Evolutionary conservation across 2,888 invertebrate genomes (phyloP).

Genomic region (Eueremaeus valkanovi): DNA sequence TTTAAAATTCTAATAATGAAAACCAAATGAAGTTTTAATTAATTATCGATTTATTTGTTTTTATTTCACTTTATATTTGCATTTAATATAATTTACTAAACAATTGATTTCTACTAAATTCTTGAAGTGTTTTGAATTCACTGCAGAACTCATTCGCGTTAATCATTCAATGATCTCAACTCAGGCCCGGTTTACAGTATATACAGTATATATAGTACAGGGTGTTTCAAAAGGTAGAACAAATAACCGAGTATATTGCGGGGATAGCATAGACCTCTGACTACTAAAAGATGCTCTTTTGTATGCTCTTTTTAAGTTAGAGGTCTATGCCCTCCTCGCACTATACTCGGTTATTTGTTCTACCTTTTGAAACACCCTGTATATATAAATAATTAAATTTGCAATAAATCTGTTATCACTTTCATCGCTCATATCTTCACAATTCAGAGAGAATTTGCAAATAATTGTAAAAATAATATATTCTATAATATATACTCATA

Average conservation of each 20-base stretch:
- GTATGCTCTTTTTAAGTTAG: too few species aligned
- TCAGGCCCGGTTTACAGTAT: not conserved
- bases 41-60: constrained; percentile 15
- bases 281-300: too few species aligned
- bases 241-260: too few species aligned
- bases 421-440: not conserved
- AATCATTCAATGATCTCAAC: not conserved
- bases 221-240: too few species aligned
- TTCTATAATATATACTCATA: too few species aligned
- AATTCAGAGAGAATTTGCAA: not conserved
- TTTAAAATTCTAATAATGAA: constrained; percentile 32
- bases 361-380: too few species aligned
- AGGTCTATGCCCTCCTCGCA: too few species aligned
- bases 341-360: too few species aligned
- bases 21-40: not conserved
- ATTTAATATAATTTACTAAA: constrained; percentile 28
- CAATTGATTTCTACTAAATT: not conserved
- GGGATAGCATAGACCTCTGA: too few species aligned
- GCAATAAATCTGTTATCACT: too few species aligned
- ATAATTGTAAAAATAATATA: constrained; percentile 7
- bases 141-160: not conserved
- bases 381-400: too few species aligned
- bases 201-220: too few species aligned
- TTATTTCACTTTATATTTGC: not conserved
- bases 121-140: not conserved